Evolutionary conservation across 2,797 vertebrate genomes (phyloP), one percentile per base, ranked within the genome.

Genomic region (Chelon auratus): DNA sequence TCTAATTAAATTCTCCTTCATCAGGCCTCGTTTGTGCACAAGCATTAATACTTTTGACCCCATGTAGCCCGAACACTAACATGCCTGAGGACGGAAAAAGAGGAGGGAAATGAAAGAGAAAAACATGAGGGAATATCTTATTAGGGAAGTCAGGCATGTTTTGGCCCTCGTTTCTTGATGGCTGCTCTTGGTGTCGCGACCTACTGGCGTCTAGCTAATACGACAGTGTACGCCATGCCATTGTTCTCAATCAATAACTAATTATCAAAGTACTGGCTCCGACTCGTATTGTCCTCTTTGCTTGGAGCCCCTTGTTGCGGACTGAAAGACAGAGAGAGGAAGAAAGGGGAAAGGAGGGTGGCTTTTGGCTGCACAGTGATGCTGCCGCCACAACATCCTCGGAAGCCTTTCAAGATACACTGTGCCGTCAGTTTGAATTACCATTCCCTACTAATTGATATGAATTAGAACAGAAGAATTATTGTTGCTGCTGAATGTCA

Each of bases 211-310:
- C 95, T 93, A 92, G 93, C 93, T 97, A 96, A 97, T 96, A 96
- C 93, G 89, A 84, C 91, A 95, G 93, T 94, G 94, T 95, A 95
- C 83, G 78, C 95, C 78, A 67, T 90, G 64, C 89, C 94, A 95
- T 97, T 95, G 96, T 96, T 95, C 92, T 93, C 95, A 96, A 98
- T 99, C 97, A 97, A 98, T 98, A 98, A 97, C 96, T 98, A 97
- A 98, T 98, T 97, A 97, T 97, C 95, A 97, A 97, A 97, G 95
- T 95, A 95, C 95, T 93, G 91, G 92, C 93, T 93, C 86, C 66
- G 79, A 88, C 93, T 87, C 77, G 67, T 89, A 91, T 92, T 94
- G 93, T 94, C 92, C 95, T 91, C 95, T 95, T 94, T 94, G 94
- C 95, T 95, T 91, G 94, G 93, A 94, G 93, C 90, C 95, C 93